Evolutionary conservation across 2,797 vertebrate species (phyloP).

Genomic region (Perdix hodgsoniae): DNA sequence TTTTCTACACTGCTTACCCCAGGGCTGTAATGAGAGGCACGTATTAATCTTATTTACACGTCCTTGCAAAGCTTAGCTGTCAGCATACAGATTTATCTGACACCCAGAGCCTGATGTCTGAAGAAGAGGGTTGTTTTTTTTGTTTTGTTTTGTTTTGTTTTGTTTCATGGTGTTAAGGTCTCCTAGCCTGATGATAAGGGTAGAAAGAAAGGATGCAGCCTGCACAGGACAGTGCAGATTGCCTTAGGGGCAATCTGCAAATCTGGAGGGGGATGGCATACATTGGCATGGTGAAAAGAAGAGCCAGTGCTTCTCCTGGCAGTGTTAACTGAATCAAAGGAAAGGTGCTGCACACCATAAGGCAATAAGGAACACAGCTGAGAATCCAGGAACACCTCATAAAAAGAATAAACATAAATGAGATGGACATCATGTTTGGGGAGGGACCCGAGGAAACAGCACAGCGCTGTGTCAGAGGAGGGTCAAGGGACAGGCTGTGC

Average conservation of each 20-base stretch:
- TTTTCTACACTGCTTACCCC: neutral
- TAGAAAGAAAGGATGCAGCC: neutral
- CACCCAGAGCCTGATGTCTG: neutral
- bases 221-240: neutral
- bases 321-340: neutral
- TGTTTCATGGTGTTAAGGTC: neutral
- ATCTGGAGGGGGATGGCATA: too few species aligned
- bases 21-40: neutral
- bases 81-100: neutral
- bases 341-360: neutral
- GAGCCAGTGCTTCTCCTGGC: neutral
- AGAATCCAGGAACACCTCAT: neutral
- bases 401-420: neutral
- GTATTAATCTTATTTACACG: neutral
- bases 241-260: neutral
- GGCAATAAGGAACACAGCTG: neutral
- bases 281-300: neutral
- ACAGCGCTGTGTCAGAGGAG: neutral
- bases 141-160: too few species aligned
- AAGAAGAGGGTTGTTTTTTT: neutral
- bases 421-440: neutral
- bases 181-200: neutral
- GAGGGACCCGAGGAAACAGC: neutral
- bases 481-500: too few species aligned
- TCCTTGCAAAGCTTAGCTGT: neutral